These are phyloP conservation scores for Dryas iulia DNA, from an alignment of 1,140 invertebrate genomes.

Conservation along the genomic window DNA sequence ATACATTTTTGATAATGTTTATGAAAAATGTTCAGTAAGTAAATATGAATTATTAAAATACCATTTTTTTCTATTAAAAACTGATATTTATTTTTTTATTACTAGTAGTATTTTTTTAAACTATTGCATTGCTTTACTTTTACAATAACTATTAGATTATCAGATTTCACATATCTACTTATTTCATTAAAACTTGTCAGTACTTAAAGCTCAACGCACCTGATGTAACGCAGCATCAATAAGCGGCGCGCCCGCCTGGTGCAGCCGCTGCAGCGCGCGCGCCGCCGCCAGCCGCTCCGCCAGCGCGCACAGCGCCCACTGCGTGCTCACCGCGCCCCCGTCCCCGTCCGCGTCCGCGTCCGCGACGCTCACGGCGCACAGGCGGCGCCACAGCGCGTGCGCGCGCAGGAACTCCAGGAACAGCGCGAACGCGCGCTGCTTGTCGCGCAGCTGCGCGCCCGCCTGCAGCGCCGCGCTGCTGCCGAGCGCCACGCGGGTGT, in stretches of 20 bases:
- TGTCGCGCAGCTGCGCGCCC: conserved; percentile 90
- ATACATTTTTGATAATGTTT: too few relatives aligned
- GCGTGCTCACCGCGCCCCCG: conserved; percentile 84
- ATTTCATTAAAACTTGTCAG: too few relatives aligned
- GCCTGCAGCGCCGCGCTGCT: conserved; percentile 89
- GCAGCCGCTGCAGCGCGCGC: conserved; percentile 84
- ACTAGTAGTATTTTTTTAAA: too few relatives aligned
- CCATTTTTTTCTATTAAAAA: too few relatives aligned
- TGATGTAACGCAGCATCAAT: conserved; percentile 70
- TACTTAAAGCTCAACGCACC: conserved; percentile 40
- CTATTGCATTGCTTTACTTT: too few relatives aligned
- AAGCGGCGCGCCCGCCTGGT: conserved; percentile 63
- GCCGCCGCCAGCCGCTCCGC: conserved; percentile 90
- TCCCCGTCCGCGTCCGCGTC: conserved; percentile 83
- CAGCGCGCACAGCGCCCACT: conserved; percentile 86
- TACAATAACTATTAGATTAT: too few relatives aligned
- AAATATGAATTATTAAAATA: too few relatives aligned
- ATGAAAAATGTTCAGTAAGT: too few relatives aligned
- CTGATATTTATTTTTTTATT: too few relatives aligned
- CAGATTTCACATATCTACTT: too few relatives aligned
- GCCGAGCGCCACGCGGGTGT: conserved; percentile 73
- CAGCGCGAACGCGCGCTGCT: conserved; percentile 88
- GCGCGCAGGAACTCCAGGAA: conserved; percentile 89
- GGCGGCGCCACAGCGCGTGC: conserved; percentile 86
- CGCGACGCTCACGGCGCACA: conserved; percentile 86